Evolutionary conservation across 2,888 invertebrate genomes (phyloP), one percentile per base, ranked within the genome.

Genomic region (Melitaea athalia): DNA sequence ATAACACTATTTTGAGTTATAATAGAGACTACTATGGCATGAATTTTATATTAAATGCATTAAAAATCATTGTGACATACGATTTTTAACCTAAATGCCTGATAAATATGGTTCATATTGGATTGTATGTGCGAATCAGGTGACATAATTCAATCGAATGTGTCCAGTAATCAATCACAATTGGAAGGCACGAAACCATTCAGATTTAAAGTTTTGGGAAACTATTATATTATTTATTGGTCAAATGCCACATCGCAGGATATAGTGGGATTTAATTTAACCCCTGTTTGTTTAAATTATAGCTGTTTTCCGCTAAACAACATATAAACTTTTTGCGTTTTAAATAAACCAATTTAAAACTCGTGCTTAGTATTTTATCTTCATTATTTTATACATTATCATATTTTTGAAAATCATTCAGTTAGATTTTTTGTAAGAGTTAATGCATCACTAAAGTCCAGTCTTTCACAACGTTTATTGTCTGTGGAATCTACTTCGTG

Each of bases 111-210:
- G 49, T 66, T 12, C 12, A 63, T 63, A 24, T 66, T 63, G 24
- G 49, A 15, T 12, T 31, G 59, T 47, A 52, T 14, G 12, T 8
- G n/a, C 11, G 24, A 14, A 17, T 17, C 59, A 65, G 63, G 66
- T 63, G 71, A 63, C 68, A 71, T 67, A 64, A 68, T 57, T 68
- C 68, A 67, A 69, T 69, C 64, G 55, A 62, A 61, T 67, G 57
- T 71, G 71, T 69, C 63, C 71, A 64, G 64, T 64, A 50, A 72
- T 72, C 72, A 69, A 72, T 72, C 69, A 70, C 64, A 61, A 64
- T 68, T 70, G 57, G 38, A 42, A 42, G 42, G 42, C 42, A 55
- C 53, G 33, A 7, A 33, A 55, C 47, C 47, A n/a, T 14, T 6
- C 31, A 24, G n/a, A 55, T 55, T 33, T 31, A 33, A 24, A 55